phyloP scores from a whole-genome alignment of 2,888 invertebrate genomes.

The Drosophila anomalata region DNA sequence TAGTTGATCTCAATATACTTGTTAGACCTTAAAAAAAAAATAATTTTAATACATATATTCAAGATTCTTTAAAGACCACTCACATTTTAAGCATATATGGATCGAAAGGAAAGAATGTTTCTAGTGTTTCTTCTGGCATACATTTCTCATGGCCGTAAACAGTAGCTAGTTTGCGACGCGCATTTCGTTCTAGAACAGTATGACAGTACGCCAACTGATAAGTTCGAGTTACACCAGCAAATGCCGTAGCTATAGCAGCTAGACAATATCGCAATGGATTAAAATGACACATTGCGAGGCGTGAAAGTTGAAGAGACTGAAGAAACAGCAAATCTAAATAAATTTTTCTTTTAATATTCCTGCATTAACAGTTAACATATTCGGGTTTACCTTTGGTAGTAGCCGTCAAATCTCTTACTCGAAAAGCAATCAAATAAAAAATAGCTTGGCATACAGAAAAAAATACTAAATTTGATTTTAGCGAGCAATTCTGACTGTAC shows the following conservation, averaged over 20 bases:
- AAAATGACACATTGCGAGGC: conserved; percentile 92
- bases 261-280: conserved; percentile 95
- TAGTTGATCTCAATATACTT: conserved; percentile 79
- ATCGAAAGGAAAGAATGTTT: conserved; percentile 95
- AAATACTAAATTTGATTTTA: conserved; percentile 93
- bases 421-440: conserved; percentile 96
- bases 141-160: conserved; percentile 85
- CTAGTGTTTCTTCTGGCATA: conserved; percentile 84
- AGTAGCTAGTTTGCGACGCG: conserved; percentile 86
- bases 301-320: conserved; percentile 92
- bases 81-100: conserved; percentile 89
- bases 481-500: conserved; percentile 83
- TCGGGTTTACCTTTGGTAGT: conserved; percentile 88
- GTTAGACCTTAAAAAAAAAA: conserved; percentile 72
- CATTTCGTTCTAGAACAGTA: conserved; percentile 93
- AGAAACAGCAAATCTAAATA: conserved; percentile 90
- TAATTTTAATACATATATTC: conserved; percentile 1
- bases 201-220: conserved; percentile 97
- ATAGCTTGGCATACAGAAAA: conserved; percentile 96
- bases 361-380: background rate
- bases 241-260: conserved; percentile 90
- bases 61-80: conserved; percentile 53
- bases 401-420: conserved; percentile 92
- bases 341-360: background rate
- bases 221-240: conserved; percentile 91